Base-by-base conservation (phyloP, 2,888 invertebrate genomes). In the Exocentrus adspersus region DNA sequence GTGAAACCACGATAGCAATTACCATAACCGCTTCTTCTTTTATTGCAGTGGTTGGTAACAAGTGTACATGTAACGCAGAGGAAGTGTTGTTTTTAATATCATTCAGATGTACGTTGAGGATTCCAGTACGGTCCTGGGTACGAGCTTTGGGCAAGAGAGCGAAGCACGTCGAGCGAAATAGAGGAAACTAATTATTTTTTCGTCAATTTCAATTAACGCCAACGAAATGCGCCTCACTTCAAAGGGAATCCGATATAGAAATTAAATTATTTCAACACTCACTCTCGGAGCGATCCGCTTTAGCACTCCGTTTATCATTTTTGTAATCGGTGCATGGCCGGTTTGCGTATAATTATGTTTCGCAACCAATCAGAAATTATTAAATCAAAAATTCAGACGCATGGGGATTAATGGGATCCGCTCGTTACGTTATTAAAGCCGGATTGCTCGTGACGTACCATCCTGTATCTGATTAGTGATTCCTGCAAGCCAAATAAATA, bases 161-260 rank as follows among this genome's bases (percentile, higher is more conserved):
- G 32, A 30, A 32, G 9, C n/a, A 5, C 50, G 65, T 45, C 45
- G 65, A 63, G 50, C 32, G 56, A 65, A 68, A 65, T 64, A 57
- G 32, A 70, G 70, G 79, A 80, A 81, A 80, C 79, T 80, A 81
- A 81, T 81, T 81, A 81, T 80, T 81, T 80, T 81, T 81, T 80
- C 80, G 81, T 80, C 81, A 81, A 80, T 81, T 80, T 81, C 79
- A 80, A 80, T 81, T 81, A 80, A 77, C 73, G 77, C 78, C 78
- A 75, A 72, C 78, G 60, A 72, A 78, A 79, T 73, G 72, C 71
- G 74, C 73, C 68, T 75, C 74, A 79, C 79, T 77, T 80, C 80
- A 81, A 81, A 81, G 77, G 70, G 80, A 81, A 81, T 80, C 72
- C 78, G 68, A 78, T 80, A 79, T 78, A 78, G 78, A 79, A 81